Conservation (phyloP, 2,888 invertebrate genomes). For the Aphelenchoides bicaudatus region DNA sequence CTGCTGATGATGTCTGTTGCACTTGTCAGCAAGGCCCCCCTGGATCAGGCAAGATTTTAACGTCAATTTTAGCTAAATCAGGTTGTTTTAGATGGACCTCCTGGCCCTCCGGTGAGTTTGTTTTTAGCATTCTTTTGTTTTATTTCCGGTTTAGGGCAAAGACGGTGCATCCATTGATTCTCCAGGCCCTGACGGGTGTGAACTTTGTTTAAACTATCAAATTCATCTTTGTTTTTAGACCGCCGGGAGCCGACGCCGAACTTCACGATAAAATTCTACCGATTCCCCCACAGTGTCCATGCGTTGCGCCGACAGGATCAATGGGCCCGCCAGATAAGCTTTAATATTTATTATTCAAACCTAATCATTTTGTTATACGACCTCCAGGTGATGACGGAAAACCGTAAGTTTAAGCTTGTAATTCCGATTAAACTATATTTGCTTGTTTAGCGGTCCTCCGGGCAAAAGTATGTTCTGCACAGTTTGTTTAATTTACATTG, state of each 20-base stretch:
- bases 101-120: conserved; percentile 1
- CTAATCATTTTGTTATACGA: conserved; percentile 7
- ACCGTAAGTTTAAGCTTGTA: not conserved
- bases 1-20: conserved; percentile 55
- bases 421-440: not conserved
- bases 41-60: too few relatives aligned
- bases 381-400: conserved; percentile 7
- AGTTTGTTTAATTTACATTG: not conserved
- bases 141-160: conserved; percentile 8
- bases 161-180: conserved; percentile 22
- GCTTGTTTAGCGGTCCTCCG: not conserved
- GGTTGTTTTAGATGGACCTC: too few relatives aligned
- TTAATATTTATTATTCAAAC: not conserved
- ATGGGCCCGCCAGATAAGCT: conserved; percentile 32
- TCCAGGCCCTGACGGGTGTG: not conserved
- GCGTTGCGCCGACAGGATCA: conserved; percentile 72
- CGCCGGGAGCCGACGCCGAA: conserved; percentile 58
- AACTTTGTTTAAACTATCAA: not conserved
- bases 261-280: conserved; percentile 57
- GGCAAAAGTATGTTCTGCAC: too few relatives aligned
- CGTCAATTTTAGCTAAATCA: too few relatives aligned
- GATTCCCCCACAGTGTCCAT: conserved; percentile 58
- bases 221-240: not conserved
- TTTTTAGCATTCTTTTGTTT: not conserved
- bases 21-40: conserved; percentile 52